phyloP scores from a whole-genome alignment of 2,113 vertebrate genomes.

The Phoxinus phoxinus region DNA sequence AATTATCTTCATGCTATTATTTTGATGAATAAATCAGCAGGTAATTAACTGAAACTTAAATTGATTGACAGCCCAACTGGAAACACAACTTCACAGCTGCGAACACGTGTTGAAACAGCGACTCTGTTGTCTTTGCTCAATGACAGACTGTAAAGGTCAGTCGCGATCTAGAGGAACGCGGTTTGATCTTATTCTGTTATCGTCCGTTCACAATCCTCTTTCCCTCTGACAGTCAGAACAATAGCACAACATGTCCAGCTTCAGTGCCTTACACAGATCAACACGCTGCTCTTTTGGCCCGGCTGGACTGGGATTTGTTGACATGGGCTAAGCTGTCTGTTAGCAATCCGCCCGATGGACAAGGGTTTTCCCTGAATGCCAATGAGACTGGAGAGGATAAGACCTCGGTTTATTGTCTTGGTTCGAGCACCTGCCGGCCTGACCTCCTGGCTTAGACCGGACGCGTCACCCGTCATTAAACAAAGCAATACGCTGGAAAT shows the following conservation, averaged over 20 bases:
- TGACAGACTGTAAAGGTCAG: not conserved
- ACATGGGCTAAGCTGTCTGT: conserved; percentile 48
- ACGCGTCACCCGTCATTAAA: conserved; percentile 54
- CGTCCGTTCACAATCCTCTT: not conserved
- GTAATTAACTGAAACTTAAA: not conserved
- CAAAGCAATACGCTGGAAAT: conserved; percentile 59
- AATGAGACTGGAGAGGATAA: conserved; percentile 51
- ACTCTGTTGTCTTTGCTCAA: not conserved
- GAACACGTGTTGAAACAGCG: too few species aligned
- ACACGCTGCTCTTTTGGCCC: conserved; percentile 42
- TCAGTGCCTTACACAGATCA: conserved; percentile 50
- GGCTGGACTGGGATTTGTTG: conserved; percentile 49
- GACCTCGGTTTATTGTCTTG: conserved; percentile 53
- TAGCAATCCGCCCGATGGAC: conserved; percentile 40
- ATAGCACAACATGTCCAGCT: conserved; percentile 32
- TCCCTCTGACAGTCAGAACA: conserved; percentile 6
- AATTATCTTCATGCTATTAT: too few species aligned
- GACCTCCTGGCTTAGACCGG: conserved; percentile 50
- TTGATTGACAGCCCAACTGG: not conserved
- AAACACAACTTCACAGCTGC: not conserved
- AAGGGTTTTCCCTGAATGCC: conserved; percentile 47
- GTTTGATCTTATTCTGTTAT: not conserved
- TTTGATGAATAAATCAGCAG: not conserved
- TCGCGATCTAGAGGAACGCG: not conserved
- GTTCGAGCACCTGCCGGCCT: conserved; percentile 52